A percentile compares a stretch with the other conserved stretches of the same genome.
These are phyloP conservation scores for Diabrotica undecimpunctata DNA, from an alignment of 1,140 invertebrate genomes.

Conservation along the genomic window DNA sequence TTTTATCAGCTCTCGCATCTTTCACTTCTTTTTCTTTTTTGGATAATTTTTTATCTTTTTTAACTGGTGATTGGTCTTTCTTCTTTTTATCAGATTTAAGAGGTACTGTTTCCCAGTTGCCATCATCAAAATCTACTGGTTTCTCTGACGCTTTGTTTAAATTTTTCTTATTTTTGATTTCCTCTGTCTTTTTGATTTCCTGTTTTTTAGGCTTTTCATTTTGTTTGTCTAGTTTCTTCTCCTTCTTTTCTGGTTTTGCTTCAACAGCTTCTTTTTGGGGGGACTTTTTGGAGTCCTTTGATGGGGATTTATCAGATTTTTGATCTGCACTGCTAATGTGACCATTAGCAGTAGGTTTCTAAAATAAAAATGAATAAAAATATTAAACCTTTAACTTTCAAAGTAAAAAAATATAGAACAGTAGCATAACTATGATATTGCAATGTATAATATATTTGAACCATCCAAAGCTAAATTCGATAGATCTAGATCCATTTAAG, in stretches of 20 bases:
- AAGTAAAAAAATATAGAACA: too few species aligned
- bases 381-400: not conserved
- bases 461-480: too few species aligned
- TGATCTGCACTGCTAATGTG: conserved; percentile 41
- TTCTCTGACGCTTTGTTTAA: conserved; percentile 57
- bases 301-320: conserved; percentile 48
- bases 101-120: conserved; percentile 69
- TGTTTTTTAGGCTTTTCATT: conserved; percentile 48
- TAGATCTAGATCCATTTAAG: too few species aligned
- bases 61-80: conserved; percentile 53
- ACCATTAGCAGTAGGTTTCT: conserved; percentile 51
- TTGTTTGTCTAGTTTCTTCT: conserved; percentile 41
- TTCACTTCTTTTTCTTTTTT: conserved; percentile 35
- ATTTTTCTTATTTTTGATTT: conserved; percentile 55
- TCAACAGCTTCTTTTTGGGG: conserved; percentile 49
- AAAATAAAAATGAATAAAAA: conserved; percentile 29
- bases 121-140: conserved; percentile 69
- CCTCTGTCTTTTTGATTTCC: conserved; percentile 51
- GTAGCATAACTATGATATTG: too few species aligned
- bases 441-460: too few species aligned
- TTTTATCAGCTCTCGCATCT: conserved; percentile 27
- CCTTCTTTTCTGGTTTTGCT: conserved; percentile 52
- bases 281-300: conserved; percentile 52
- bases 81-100: conserved; percentile 64
- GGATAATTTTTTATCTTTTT: conserved; percentile 53